Evolutionary conservation across 92 coral and sea anemone genomes (phyloP), one percentile per base, ranked within the genome.

Genomic region (Galaxea fascicularis): DNA sequence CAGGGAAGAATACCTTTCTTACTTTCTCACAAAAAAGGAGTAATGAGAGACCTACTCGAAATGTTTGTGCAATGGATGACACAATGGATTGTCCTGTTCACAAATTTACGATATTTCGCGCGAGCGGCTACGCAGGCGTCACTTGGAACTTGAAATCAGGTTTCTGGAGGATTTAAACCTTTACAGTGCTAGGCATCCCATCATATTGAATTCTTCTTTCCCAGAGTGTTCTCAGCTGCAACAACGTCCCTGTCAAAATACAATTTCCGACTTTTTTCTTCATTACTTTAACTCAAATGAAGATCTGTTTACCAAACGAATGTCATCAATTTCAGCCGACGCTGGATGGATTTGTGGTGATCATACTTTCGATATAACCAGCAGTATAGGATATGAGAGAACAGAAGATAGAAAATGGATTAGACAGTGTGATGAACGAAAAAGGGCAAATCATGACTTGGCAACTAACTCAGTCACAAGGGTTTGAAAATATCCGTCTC

Each of bases 311-410:
- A 26, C 49, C 46, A 39, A 72, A 26, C 52, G 92, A 10, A 91
- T 91, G 94, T 58, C 89, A 27, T 20, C 68, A 27, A 39, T 77
- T 53, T 62, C 72, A 59, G 65, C 85, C 15, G 84, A 56, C 45
- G 78, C 71, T 45, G n/a, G n/a, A n/a, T 87, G 94, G 91, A 76
- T 90, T 22, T 82, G 77, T 27, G 82, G 85, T 47, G 91, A 90
- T 44, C 92, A 91, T 51, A 88, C 94, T 31, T 91, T 91, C 53
- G 80, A 88, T 64, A 68, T 77, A 14, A 73, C 88, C 4, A 65
- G 69, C 24, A 91, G 74, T 47, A 74, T 91, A 70, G 94, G 92
- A 29, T 69, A 78, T 27, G 70, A 88, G 59, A 60, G 80, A 53
- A 35, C 58, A 45, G 78, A 76, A 64, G 95, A 89, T 46, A 57